Evolutionary conservation across 2,113 vertebrate species (phyloP).

Genomic region (Corynorhinus townsendii): DNA sequence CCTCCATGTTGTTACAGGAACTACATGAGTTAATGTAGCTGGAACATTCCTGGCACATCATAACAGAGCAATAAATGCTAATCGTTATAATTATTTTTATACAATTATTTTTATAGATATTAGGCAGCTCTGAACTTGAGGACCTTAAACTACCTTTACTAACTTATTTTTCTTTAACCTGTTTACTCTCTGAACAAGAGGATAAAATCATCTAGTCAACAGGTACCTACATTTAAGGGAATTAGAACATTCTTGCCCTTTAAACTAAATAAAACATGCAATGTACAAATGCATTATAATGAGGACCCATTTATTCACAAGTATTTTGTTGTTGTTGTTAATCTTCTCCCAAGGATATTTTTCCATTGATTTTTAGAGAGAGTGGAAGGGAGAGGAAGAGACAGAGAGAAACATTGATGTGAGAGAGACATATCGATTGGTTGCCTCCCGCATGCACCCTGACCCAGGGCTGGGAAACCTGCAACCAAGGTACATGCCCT

Average conservation of each 20-base stretch:
- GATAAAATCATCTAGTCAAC: background rate
- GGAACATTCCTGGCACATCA: background rate
- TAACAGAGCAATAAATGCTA: background rate
- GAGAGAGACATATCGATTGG: too few species aligned
- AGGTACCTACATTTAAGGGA: background rate
- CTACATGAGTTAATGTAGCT: conserved; percentile 6
- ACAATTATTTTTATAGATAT: background rate
- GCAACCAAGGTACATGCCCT: too few species aligned
- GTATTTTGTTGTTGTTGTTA: background rate
- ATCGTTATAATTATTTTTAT: background rate
- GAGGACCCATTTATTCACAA: background rate
- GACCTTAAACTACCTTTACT: background rate
- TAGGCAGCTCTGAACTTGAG: conserved; percentile 7
- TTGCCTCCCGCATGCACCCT: too few species aligned
- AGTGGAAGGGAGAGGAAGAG: too few species aligned
- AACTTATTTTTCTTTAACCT: background rate
- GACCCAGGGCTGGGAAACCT: too few species aligned
- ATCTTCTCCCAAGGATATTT: too few species aligned
- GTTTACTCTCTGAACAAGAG: background rate
- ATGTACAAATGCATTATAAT: background rate
- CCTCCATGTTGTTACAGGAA: background rate
- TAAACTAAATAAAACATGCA: background rate
- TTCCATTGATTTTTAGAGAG: too few species aligned
- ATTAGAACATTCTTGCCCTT: background rate
- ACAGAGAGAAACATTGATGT: too few species aligned